These are phyloP conservation scores for Camponotus fellah DNA, from an alignment of 2,888 invertebrate species.

Conservation along the genomic window DNA sequence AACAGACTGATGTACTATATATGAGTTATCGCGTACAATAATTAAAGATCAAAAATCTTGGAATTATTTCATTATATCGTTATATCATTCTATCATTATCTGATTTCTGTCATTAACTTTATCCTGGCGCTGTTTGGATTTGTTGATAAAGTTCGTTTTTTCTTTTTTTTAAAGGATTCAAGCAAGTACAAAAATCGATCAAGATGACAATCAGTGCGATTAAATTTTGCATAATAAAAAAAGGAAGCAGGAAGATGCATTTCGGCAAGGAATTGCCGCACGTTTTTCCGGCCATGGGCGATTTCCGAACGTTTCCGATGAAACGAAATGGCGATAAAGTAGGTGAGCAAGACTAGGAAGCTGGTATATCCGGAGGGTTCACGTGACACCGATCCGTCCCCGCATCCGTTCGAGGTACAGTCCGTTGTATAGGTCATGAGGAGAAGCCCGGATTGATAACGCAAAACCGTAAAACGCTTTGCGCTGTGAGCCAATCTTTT, in stretches of 20 bases:
- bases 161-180: not conserved
- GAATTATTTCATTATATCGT: not conserved
- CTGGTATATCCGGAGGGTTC: slow-evolving; percentile 85
- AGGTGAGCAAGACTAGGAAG: slow-evolving; percentile 85
- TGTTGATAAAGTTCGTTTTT: not conserved
- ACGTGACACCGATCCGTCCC: slow-evolving; percentile 85
- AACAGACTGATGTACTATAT: not conserved
- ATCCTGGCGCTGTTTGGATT: not conserved
- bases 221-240: not conserved
- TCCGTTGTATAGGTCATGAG: slow-evolving; percentile 74
- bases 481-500: not conserved
- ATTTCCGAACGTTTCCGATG: slow-evolving; percentile 68
- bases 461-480: slow-evolving; percentile 22
- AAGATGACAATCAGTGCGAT: not conserved
- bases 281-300: slow-evolving; percentile 13
- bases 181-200: not conserved
- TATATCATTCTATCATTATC: not conserved
- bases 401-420: slow-evolving; percentile 83
- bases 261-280: not conserved
- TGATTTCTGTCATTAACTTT: not conserved
- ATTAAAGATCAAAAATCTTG: slow-evolving; percentile 3
- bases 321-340: slow-evolving; percentile 79
- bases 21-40: not conserved
- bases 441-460: slow-evolving; percentile 46
- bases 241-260: not conserved